These are phyloP conservation scores for Melanostigma gelatinosum DNA, from an alignment of 2,113 vertebrate genomes.

Conservation along the genomic window DNA sequence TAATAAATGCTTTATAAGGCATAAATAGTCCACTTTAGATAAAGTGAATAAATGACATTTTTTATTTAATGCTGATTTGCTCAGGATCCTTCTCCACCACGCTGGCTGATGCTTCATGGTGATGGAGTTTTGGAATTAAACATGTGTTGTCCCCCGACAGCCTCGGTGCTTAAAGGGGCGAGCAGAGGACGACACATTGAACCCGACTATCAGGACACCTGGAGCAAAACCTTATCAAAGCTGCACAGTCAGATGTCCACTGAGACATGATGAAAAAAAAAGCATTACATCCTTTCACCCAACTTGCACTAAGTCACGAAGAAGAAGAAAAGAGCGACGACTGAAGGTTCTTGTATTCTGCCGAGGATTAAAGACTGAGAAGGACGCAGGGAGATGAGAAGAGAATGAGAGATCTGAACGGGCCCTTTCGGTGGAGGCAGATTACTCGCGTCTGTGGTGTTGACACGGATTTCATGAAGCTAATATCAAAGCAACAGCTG, in stretches of 20 bases:
- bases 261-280: conserved; percentile 40
- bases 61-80: conserved; percentile 10
- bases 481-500: conserved; percentile 83
- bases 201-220: conserved; percentile 44
- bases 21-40: too few relatives aligned
- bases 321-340: conserved; percentile 17
- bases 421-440: conserved; percentile 54
- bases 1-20: too few relatives aligned
- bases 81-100: neutral
- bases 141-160: neutral
- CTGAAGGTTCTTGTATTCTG: conserved; percentile 38
- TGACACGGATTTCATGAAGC: conserved; percentile 79
- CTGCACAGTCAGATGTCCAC: conserved; percentile 36
- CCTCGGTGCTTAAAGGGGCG: conserved; percentile 23
- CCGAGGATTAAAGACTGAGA: conserved; percentile 61
- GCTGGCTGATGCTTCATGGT: neutral
- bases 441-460: conserved; percentile 67
- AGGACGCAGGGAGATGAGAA: conserved; percentile 49
- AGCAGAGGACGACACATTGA: conserved; percentile 51
- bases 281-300: conserved; percentile 38
- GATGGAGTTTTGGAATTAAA: neutral
- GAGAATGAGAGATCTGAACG: conserved; percentile 38
- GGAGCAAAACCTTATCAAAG: conserved; percentile 62
- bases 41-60: neutral
- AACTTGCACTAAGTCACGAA: conserved; percentile 32